These are phyloP conservation scores for Palythoa caribaeorum DNA, from an alignment of 92 coral and sea anemone genomes.

Conservation along the genomic window DNA sequence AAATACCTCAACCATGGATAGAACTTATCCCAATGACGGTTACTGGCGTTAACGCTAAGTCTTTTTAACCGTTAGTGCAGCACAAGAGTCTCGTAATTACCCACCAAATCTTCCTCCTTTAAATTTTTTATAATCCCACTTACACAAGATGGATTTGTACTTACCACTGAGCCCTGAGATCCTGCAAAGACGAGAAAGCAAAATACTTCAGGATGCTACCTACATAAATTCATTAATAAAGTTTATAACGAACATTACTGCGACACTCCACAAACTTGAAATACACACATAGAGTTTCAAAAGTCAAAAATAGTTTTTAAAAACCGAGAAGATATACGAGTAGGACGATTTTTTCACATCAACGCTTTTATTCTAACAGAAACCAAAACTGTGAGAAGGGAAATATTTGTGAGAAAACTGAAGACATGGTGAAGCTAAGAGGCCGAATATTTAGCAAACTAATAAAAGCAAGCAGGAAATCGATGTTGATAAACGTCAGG, in stretches of 20 bases:
- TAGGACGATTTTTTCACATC: neutral
- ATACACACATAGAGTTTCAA: neutral
- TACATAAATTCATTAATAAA: neutral
- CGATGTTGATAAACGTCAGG: too few species aligned
- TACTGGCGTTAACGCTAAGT: too few species aligned
- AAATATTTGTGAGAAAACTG: neutral
- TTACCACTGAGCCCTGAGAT: constrained; percentile 32
- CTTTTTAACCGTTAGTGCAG: too few species aligned
- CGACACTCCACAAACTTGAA: too few species aligned
- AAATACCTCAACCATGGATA: too few species aligned
- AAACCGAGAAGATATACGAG: neutral
- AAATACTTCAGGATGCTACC: neutral
- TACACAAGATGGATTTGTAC: neutral
- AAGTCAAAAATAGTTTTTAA: neutral
- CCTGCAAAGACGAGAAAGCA: neutral
- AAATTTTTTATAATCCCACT: neutral
- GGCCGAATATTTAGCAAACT: too few species aligned
- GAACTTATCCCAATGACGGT: too few species aligned
- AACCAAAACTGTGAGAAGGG: neutral
- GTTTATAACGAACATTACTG: too few species aligned
- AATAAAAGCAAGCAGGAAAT: too few species aligned
- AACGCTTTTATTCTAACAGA: too few species aligned
- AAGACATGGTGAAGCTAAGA: too few species aligned
- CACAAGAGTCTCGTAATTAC: neutral
- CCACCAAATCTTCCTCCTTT: too few species aligned